A percentile compares a stretch with the other conserved stretches of the same genome.
Conservation (phyloP, 1,140 invertebrate species). For the Drosophila carrolli region DNA sequence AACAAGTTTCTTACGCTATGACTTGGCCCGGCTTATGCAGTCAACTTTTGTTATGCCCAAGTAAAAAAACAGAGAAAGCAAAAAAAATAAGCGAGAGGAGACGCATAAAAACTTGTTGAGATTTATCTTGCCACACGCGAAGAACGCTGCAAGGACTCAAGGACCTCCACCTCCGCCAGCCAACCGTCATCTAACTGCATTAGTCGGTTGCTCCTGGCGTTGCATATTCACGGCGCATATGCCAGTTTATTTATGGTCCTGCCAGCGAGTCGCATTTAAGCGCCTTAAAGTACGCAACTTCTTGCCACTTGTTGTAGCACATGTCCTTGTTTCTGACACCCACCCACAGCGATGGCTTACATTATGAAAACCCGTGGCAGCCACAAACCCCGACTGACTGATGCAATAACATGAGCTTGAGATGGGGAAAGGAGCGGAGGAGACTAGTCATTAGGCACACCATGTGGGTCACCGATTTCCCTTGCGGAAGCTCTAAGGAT, state of each 20-base stretch:
- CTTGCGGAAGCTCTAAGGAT: neutral
- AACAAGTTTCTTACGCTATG: slow-evolving; percentile 44
- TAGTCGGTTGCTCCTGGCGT: slow-evolving; percentile 38
- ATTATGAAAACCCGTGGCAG: slow-evolving; percentile 42
- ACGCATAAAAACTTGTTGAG: slow-evolving; percentile 82
- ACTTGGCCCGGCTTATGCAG: slow-evolving; percentile 63
- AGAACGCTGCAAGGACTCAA: slow-evolving; percentile 35
- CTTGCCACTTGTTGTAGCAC: slow-evolving; percentile 70
- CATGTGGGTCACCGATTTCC: slow-evolving; percentile 41
- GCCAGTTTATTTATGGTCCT: slow-evolving; percentile 75
- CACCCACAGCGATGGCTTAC: slow-evolving; percentile 26
- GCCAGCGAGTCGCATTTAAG: slow-evolving; percentile 63
- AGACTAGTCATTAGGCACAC: slow-evolving; percentile 36
- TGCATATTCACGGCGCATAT: slow-evolving; percentile 67
- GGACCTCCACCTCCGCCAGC: slow-evolving; percentile 15
- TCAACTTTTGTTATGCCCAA: slow-evolving; percentile 69
- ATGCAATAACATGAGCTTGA: slow-evolving; percentile 32
- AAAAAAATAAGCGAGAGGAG: slow-evolving; percentile 35
- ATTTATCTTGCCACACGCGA: slow-evolving; percentile 79
- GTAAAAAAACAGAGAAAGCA: slow-evolving; percentile 19
- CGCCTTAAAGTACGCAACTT: slow-evolving; percentile 72
- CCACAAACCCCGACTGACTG: slow-evolving; percentile 34
- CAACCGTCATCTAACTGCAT: slow-evolving; percentile 65
- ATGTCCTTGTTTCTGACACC: slow-evolving; percentile 26
- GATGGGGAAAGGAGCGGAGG: slow-evolving; percentile 2